Evolutionary conservation across 2,113 vertebrate species (phyloP).

Genomic region (Bujurquina vittata): DNA sequence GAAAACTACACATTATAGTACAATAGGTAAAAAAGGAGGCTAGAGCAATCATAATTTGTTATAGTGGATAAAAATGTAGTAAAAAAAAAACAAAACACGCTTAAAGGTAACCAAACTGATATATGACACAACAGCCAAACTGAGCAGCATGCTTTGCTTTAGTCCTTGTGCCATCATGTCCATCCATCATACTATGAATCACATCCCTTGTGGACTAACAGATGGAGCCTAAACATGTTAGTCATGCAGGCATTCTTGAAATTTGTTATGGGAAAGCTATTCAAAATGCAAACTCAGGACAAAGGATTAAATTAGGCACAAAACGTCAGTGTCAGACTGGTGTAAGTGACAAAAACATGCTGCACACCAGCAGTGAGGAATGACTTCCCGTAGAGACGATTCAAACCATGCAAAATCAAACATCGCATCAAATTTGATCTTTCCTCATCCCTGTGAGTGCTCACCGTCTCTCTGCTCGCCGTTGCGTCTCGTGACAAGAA

Average conservation of each 20-base stretch:
- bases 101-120: neutral
- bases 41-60: neutral
- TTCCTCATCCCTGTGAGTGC: neutral
- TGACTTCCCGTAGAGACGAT: neutral
- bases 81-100: neutral
- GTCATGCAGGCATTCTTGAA: neutral
- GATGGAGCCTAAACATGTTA: slow-evolving; percentile 12
- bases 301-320: slow-evolving; percentile 6
- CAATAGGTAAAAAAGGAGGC: neutral
- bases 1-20: neutral
- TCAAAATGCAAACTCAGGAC: neutral
- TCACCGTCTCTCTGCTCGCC: neutral
- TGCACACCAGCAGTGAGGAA: neutral
- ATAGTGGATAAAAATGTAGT: neutral
- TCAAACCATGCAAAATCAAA: slow-evolving; percentile 3
- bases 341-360: neutral
- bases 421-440: neutral
- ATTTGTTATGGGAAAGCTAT: neutral
- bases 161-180: neutral
- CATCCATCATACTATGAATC: neutral
- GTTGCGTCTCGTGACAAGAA: neutral
- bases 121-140: neutral
- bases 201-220: slow-evolving; percentile 6
- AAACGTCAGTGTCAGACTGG: neutral
- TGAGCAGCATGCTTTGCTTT: slow-evolving; percentile 8